Base-by-base conservation (phyloP, 37 sponge, comb jelly and placozoan genomes). In the Mnemiopsis leidyi region DNA sequence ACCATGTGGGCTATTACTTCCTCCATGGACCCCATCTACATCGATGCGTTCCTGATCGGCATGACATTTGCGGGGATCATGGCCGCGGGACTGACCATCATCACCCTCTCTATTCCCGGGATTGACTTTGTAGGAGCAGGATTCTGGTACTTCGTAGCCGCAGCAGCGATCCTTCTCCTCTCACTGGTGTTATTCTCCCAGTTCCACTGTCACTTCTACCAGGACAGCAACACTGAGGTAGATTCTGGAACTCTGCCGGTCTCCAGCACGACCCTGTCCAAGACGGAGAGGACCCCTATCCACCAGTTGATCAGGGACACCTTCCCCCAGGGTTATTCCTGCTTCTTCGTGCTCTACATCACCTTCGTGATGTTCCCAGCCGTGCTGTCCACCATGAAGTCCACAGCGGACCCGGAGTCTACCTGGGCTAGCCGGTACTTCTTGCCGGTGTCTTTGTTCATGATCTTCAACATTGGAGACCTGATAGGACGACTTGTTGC, bases 31-130 rank as follows among this genome's bases (percentile, higher is more conserved):
- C 38, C 90, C 25, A 26, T 40, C 90, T 85, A 85, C 61, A 85
- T 61, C 3, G 90, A 85, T 7, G 90, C 90, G 20, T 85, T 85
- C 61, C 90, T 85, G 36, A 85, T 85, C 16, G 90, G 90, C 25
- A 85, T 85, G 90, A 32, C 90, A 0, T 3, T 33, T 24, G 90
- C 90, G 3, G 90, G 90, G 29, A 85, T 85, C 39, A 85, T 85
- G 0, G 90, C 90, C 5, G 23, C 61, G n/a, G 48, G 38, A 7
- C 90, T 85, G 29, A 85, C 23, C 29, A 85, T 85, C 90, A 28
- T 85, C 90, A 85, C 90, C 29, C 21, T 85, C 25, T 85, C 90
- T n/a, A 85, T 85, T 61, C 90, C 90, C 61, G 90, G 90, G 61
- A 85, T 85, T 24, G 90, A 85, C 61, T 85, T 85, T 21, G 90